These are phyloP conservation scores for Agonum fuliginosum DNA, from an alignment of 2,888 invertebrate genomes.

Conservation along the genomic window DNA sequence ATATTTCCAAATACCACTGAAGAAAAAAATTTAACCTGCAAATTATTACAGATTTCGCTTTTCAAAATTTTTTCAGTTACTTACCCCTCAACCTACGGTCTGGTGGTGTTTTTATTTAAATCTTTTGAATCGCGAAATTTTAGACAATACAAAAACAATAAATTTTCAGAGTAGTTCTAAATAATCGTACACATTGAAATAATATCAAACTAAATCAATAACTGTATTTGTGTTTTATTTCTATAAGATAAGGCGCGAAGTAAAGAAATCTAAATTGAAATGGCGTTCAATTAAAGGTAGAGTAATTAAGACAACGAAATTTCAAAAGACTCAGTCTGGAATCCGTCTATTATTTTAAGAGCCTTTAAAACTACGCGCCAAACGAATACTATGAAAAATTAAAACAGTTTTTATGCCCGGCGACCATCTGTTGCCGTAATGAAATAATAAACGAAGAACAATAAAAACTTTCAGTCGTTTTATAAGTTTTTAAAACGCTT, in stretches of 20 bases:
- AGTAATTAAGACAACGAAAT: neutral
- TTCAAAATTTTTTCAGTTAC: no score
- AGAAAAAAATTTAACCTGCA: no score
- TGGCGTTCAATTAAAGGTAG: neutral
- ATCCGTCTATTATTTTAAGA: slow-evolving; percentile 25
- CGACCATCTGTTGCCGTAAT: slow-evolving; percentile 44
- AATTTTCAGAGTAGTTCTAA: no score
- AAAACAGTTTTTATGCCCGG: slow-evolving; percentile 32
- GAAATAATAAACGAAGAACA: slow-evolving; percentile 38
- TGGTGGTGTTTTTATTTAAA: no score
- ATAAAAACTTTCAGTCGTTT: slow-evolving; percentile 29
- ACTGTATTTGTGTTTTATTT: no score
- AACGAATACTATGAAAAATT: slow-evolving; percentile 37
- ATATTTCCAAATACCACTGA: no score
- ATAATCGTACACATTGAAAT: no score
- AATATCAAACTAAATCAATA: no score
- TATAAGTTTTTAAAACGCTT: slow-evolving; percentile 19
- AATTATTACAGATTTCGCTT: no score
- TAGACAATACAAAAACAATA: no score
- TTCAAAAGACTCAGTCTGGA: neutral
- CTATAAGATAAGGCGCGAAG: neutral
- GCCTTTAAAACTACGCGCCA: slow-evolving; percentile 15
- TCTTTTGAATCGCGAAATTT: no score
- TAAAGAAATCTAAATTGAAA: slow-evolving; percentile 1
- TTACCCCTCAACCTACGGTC: no score